Base-by-base conservation (phyloP, 2,797 vertebrate genomes). In the Enteromius treurensis region DNA sequence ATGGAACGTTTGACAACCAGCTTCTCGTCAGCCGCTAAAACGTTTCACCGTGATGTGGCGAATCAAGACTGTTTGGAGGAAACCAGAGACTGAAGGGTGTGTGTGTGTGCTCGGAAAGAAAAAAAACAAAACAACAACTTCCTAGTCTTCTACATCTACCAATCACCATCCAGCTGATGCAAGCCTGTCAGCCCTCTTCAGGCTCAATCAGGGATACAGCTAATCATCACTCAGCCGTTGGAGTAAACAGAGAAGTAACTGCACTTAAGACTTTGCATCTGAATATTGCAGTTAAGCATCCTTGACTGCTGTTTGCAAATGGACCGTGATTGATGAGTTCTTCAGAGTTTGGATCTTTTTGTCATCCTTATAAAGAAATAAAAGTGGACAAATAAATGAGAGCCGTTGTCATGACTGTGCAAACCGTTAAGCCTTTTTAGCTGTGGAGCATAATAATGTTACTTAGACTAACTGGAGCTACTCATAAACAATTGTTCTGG, bases 81-180 rank as follows among this genome's bases (percentile, higher is more conserved):
- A 84, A 83, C 74, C 78, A 74, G 76, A 80, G 74, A 80, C 81
- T 81, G 82, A 75, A 86, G 82, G 85, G 85, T 80, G 73, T 67
- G 76, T 37, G 37, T 77, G 71, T 60, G 76, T 77, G 76, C 71
- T 7, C 49, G 40, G 49, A 14, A 80, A 65, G 51, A 81, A 4
- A 65, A 64, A 81, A 17, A 14, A 60, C 64, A 19, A 74, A 49
- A 40, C 0, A 81, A 42, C 53, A 40, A 75, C 58, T 75, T 81
- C 80, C 58, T 75, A 65, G 70, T 65, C 70, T 29, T 81, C 53
- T n/a, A 29, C 69, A 82, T 55, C 64, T 64, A 86, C 83, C 83
- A 89, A 90, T 87, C 85, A 87, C 45, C 79, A 86, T 86, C 84
- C 85, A 79, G 88, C 87, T 85, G 88, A 82, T 84, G 64, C 67